Percentiles rank a stretch among this genome's conserved stretches.
Evolutionary conservation across 2,113 vertebrate genomes (phyloP).

Genomic region (Caretta caretta): DNA sequence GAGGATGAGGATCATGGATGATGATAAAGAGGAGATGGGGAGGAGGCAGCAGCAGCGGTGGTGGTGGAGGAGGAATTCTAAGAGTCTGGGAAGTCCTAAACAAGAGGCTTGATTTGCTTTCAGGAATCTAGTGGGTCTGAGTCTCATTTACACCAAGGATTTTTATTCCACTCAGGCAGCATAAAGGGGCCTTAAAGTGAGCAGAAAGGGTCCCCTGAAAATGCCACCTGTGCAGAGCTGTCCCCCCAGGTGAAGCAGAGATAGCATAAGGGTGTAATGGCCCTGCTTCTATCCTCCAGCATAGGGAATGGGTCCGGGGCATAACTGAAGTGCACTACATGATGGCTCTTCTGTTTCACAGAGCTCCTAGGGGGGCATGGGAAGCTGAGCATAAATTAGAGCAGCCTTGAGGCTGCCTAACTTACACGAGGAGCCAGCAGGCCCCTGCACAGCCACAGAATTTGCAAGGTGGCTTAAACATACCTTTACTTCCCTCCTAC

Average conservation of each 20-base stretch:
- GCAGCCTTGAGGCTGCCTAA: conserved; percentile 42
- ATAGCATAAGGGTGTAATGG: conserved; percentile 13
- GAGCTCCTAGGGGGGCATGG: conserved; percentile 10
- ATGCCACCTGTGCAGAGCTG: not conserved
- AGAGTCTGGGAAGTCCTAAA: not conserved
- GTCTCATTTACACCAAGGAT: not conserved
- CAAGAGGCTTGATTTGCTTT: not conserved
- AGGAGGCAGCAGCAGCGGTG: not conserved
- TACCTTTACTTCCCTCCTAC: conserved; percentile 22
- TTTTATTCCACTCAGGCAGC: conserved; percentile 7
- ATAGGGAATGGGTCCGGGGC: not conserved
- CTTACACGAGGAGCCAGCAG: conserved; percentile 49
- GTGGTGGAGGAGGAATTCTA: not conserved
- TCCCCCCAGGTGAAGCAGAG: not conserved
- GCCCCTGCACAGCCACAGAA: not conserved
- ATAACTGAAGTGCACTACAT: conserved; percentile 19
- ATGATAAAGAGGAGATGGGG: not conserved
- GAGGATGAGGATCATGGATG: not conserved
- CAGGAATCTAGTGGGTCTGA: not conserved
- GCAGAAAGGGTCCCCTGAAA: not conserved
- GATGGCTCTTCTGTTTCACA: conserved; percentile 41
- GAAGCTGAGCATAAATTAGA: conserved; percentile 60
- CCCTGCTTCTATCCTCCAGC: not conserved
- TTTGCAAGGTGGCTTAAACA: not conserved
- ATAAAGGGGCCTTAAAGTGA: not conserved